A percentile compares a stretch with the other conserved stretches of the same genome.
These are phyloP conservation scores for Brienomyrus longianalis DNA, from an alignment of 2,113 vertebrate species.

Conservation along the genomic window DNA sequence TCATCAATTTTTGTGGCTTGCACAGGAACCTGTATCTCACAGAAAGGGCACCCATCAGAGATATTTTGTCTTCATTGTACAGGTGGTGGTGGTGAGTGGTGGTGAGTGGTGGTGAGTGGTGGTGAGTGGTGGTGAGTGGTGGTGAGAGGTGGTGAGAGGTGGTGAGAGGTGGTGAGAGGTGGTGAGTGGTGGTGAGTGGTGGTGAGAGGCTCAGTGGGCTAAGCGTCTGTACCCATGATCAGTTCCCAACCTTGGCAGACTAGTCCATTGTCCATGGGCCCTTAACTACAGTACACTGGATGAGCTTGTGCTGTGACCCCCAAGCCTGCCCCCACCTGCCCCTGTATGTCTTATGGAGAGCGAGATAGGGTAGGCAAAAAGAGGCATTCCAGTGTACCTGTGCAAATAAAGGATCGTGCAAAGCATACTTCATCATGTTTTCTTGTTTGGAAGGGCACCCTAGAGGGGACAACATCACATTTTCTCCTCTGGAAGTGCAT, in stretches of 20 bases:
- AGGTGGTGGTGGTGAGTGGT: background rate
- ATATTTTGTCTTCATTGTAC: background rate
- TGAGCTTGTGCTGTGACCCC: background rate
- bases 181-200: background rate
- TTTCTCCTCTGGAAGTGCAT: background rate
- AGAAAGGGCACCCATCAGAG: background rate
- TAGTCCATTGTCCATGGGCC: background rate
- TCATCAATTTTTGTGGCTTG: background rate
- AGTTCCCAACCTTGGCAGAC: background rate
- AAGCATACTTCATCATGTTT: background rate
- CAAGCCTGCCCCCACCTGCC: background rate
- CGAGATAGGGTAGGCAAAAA: background rate
- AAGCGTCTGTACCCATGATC: background rate
- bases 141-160: background rate
- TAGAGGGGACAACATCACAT: background rate
- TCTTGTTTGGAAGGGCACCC: background rate
- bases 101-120: background rate
- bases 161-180: background rate
- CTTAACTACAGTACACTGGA: background rate
- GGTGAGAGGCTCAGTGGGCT: background rate
- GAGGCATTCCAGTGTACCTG: background rate
- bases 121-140: background rate
- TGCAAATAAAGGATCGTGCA: background rate
- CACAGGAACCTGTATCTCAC: background rate
- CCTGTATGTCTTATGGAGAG: background rate